Evolutionary conservation across 2,113 vertebrate genomes (phyloP), one percentile per base, ranked within the genome.

Genomic region (Prinia subflava): DNA sequence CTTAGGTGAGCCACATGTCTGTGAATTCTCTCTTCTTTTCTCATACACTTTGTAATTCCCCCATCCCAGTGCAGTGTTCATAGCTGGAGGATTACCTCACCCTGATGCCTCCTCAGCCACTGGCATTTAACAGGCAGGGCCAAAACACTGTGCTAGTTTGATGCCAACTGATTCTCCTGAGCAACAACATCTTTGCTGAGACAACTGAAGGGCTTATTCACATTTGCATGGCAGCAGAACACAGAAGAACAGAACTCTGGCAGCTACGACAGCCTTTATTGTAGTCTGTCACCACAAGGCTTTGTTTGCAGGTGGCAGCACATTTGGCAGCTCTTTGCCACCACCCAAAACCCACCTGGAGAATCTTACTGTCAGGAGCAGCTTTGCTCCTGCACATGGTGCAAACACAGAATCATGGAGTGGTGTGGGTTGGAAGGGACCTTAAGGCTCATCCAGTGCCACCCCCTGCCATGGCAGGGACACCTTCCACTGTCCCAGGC

Each of bases 401-500:
- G 17, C 33, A 69, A 11, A 35, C n/a, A 55, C 19, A 62, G 41
- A 62, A 35, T 33, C 25, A 62, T 16, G 46, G 68, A 67, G 47
- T 27, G 27, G 22, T 33, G 20, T 6, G 7, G 22, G 8, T 17
- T 39, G 41, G 27, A 33, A 67, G 10, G 21, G 27, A 47, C 17
- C 17, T 80, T 13, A 27, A 62, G 62, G 15, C 2, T 2, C 10
- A 47, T 41, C 11, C 9, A 2, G 2, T 41, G 10, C 24, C 41
- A 1, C 10, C 19, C 19, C 3, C 21, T 41, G 16, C 6, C 47
- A 27, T 7, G 17, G 28, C 47, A 55, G 30, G 7, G 70, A 35
- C 47, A 83, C 11, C 18, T 46, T 21, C 35, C 56, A 69, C 11
- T 13, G 1, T 0, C 1, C 12, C 71, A 69, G 31, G 4, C 0